Conservation (phyloP, 2,888 invertebrate species). For the Lithophane ornitopus region DNA sequence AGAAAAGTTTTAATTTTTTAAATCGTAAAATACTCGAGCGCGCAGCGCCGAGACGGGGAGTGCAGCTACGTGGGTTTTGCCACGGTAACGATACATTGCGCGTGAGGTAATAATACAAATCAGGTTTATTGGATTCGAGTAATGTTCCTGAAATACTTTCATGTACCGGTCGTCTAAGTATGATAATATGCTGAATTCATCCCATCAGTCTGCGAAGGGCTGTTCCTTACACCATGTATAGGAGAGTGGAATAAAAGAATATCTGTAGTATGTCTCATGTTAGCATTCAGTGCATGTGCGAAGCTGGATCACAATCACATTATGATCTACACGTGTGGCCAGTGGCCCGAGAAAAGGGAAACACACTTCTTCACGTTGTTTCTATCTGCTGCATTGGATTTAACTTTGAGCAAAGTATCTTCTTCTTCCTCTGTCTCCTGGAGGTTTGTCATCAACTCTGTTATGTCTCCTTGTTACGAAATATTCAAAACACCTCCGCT, state of each 20-base stretch:
- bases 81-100: no score
- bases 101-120: no score
- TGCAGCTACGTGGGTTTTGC: no score
- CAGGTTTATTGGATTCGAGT: no score
- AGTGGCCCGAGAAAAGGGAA: background rate
- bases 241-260: background rate
- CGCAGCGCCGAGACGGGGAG: no score
- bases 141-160: no score
- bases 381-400: background rate
- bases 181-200: no score
- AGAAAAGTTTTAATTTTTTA: no score
- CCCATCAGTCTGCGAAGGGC: no score
- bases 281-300: conserved; percentile 1
- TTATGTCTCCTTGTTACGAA: background rate
- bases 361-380: background rate
- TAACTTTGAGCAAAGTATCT: background rate
- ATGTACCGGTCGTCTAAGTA: no score
- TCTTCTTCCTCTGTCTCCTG: background rate
- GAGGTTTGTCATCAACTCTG: background rate
- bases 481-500: background rate
- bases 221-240: no score
- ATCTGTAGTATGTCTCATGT: background rate
- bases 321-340: conserved; percentile 12
- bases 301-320: conserved; percentile 11
- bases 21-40: no score